A percentile compares a stretch with the other conserved stretches of the same genome.
Evolutionary conservation across 2,888 invertebrate species (phyloP).

Genomic region (Scaeva pyrastri): DNA sequence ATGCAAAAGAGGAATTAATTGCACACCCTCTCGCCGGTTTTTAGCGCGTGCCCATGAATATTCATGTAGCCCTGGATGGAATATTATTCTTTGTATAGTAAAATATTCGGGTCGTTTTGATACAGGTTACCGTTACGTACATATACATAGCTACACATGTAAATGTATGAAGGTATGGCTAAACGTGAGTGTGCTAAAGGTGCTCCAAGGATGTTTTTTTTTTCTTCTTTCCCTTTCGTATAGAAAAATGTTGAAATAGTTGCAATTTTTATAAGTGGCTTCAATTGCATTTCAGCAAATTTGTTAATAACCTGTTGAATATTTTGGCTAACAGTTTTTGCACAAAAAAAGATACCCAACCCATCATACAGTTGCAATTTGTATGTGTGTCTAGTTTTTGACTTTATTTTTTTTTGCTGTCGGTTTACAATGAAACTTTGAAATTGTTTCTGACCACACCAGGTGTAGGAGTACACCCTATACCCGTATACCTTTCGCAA

Average conservation of each 20-base stretch:
- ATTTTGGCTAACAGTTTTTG: not conserved
- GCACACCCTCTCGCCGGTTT: constrained; percentile 72
- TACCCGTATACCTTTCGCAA: too few relatives aligned
- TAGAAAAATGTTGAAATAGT: not conserved
- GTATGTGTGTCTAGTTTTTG: too few relatives aligned
- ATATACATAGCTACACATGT: too few relatives aligned
- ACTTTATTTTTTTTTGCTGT: too few relatives aligned
- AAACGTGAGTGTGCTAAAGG: constrained; percentile 24
- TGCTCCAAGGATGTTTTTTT: constrained; percentile 7
- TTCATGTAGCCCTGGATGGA: constrained; percentile 79
- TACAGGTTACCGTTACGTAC: constrained; percentile 10
- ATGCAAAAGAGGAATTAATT: constrained; percentile 77
- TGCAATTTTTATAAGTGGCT: constrained; percentile 2
- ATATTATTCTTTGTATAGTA: constrained; percentile 73
- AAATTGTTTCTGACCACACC: too few relatives aligned
- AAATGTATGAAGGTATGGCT: not conserved
- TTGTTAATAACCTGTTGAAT: constrained; percentile 10
- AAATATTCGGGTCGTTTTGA: constrained; percentile 66
- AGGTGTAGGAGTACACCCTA: too few relatives aligned
- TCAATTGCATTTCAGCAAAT: constrained; percentile 4
- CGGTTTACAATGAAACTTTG: too few relatives aligned
- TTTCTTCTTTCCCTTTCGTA: too few relatives aligned
- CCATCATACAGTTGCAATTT: too few relatives aligned
- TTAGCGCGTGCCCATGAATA: constrained; percentile 82
- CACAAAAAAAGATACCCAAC: not conserved